A percentile compares a stretch with the other conserved stretches of the same genome.
Evolutionary conservation across 2,888 invertebrate genomes (phyloP).

Genomic region (Oscheius sp.): DNA sequence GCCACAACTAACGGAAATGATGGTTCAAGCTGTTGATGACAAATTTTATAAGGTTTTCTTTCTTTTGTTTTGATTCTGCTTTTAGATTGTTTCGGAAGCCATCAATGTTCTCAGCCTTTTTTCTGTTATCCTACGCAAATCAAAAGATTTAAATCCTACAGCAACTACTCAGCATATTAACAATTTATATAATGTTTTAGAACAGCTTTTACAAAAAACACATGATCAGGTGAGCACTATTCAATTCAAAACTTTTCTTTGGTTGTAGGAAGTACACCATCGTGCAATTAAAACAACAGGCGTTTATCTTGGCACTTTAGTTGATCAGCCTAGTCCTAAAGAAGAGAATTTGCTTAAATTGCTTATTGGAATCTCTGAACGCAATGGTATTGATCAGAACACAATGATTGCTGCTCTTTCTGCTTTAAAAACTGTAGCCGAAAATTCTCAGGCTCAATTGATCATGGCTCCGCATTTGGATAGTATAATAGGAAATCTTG

Average conservation of each 20-base stretch:
- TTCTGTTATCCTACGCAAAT: conserved; percentile 18
- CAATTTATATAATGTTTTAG: background rate
- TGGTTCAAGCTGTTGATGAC: conserved; percentile 89
- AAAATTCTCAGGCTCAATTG: background rate
- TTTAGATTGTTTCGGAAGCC: conserved; percentile 48
- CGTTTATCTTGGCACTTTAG: background rate
- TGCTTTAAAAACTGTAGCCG: background rate
- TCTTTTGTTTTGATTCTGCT: background rate
- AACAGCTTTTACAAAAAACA: conserved; percentile 6
- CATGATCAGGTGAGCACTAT: background rate
- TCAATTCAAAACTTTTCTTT: no score
- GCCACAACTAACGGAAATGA: conserved; percentile 74
- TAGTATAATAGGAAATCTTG: conserved; percentile 1
- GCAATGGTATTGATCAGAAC: background rate
- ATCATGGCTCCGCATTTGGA: background rate
- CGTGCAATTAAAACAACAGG: conserved; percentile 6
- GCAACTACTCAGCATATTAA: background rate
- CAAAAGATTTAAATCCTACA: background rate
- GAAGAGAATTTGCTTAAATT: background rate
- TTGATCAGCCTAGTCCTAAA: background rate
- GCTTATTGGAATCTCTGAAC: background rate
- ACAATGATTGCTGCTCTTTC: background rate
- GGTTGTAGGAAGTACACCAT: conserved; percentile 2
- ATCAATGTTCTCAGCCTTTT: conserved; percentile 35
- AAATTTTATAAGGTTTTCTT: conserved; percentile 87